phyloP scores from a whole-genome alignment of 1,140 invertebrate species.

The Solenopsis invicta region DNA sequence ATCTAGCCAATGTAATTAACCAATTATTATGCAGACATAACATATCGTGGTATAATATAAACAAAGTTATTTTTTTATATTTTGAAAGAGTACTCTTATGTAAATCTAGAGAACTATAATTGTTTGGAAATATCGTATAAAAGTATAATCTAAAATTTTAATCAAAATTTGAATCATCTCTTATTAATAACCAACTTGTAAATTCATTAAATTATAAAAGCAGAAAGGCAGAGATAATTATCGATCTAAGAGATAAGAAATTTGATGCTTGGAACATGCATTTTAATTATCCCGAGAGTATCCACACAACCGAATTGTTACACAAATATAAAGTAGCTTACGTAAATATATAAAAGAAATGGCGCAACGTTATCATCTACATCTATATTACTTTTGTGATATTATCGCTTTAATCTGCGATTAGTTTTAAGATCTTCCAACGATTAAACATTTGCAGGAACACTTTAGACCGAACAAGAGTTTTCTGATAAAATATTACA shows the following conservation, averaged over 20 bases:
- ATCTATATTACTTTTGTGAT: background rate
- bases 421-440: background rate
- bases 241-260: constrained; percentile 19
- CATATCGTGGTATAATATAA: too few species aligned
- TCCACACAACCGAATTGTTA: background rate
- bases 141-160: background rate
- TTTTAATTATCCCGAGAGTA: background rate
- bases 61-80: background rate
- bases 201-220: background rate
- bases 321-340: background rate
- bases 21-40: too few species aligned
- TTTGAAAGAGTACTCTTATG: background rate
- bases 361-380: background rate
- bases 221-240: background rate
- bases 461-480: background rate
- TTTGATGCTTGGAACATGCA: background rate
- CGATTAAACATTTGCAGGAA: background rate
- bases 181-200: background rate
- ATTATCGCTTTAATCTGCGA: background rate
- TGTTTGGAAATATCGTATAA: background rate
- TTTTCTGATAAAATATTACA: background rate
- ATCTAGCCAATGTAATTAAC: background rate
- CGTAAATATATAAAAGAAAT: too few species aligned
- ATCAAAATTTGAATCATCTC: constrained; percentile 21
- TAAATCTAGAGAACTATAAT: background rate